phyloP scores from a whole-genome alignment of 2,888 invertebrate genomes.

The Prostheceraeus crozeri region DNA sequence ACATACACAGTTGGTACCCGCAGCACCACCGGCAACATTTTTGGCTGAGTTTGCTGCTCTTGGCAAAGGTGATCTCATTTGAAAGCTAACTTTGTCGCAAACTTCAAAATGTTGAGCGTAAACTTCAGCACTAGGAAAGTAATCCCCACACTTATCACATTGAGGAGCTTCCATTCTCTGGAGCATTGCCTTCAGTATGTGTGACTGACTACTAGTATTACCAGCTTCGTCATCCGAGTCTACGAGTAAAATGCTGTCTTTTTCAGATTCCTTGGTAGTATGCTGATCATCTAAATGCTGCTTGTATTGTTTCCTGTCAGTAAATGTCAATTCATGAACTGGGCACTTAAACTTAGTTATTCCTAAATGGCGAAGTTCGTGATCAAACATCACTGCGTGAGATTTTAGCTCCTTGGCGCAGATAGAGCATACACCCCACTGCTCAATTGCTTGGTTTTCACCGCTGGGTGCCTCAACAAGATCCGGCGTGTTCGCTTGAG shows the following conservation, averaged over 20 bases:
- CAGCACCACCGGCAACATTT: no score
- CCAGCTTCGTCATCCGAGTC: slow-evolving; percentile 32
- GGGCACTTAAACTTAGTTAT: slow-evolving; percentile 27
- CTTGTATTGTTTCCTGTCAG: slow-evolving; percentile 33
- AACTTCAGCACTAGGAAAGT: slow-evolving; percentile 33
- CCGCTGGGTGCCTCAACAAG: slow-evolving; percentile 26
- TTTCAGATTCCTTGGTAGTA: slow-evolving; percentile 30
- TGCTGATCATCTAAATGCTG: slow-evolving; percentile 29
- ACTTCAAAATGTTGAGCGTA: slow-evolving; percentile 29
- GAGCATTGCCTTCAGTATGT: not conserved
- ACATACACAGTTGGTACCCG: slow-evolving; percentile 7
- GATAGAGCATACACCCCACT: slow-evolving; percentile 33
- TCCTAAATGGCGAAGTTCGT: slow-evolving; percentile 34
- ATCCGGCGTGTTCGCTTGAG: slow-evolving; percentile 32
- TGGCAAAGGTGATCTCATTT: slow-evolving; percentile 17
- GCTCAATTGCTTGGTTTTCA: not conserved
- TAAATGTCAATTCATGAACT: slow-evolving; percentile 26
- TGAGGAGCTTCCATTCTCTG: slow-evolving; percentile 29
- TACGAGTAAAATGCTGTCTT: not conserved
- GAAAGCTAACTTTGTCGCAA: slow-evolving; percentile 30
- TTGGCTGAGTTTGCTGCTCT: not conserved
- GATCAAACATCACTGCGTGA: slow-evolving; percentile 32
- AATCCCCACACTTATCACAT: slow-evolving; percentile 37
- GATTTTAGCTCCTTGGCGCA: slow-evolving; percentile 37
- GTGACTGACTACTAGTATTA: not conserved